These are phyloP conservation scores for Helarctos malayanus DNA, from an alignment of 2,797 vertebrate genomes.

Conservation along the genomic window DNA sequence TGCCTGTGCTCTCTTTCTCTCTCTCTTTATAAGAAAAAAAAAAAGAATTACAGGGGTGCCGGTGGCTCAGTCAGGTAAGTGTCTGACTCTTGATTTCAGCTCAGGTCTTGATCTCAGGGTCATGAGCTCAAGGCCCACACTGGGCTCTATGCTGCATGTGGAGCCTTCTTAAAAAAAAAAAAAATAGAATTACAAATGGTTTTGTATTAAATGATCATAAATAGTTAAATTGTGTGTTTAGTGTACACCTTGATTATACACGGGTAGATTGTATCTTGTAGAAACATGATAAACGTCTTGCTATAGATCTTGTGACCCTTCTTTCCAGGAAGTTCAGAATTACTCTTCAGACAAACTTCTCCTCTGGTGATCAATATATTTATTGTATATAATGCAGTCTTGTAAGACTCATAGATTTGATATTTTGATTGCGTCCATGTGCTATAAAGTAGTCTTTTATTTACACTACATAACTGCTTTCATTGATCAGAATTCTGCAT, in stretches of 20 bases:
- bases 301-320: constrained; percentile 7
- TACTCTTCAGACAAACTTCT: constrained; percentile 63
- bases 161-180: not conserved
- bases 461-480: constrained; percentile 51
- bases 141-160: not conserved
- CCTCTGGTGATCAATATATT: not conserved
- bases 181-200: constrained; percentile 51
- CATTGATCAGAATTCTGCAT: constrained; percentile 58
- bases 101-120: not conserved
- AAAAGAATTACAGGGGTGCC: not conserved
- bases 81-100: not conserved
- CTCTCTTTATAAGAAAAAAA: not conserved
- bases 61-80: not conserved
- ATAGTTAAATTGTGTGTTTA: constrained; percentile 27
- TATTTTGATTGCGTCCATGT: constrained; percentile 33
- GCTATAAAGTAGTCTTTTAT: constrained; percentile 65
- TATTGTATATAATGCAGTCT: constrained; percentile 35
- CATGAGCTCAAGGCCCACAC: not conserved
- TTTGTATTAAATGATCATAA: constrained; percentile 55
- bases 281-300: constrained; percentile 21
- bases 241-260: not conserved
- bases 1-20: not conserved
- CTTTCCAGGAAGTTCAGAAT: constrained; percentile 59
- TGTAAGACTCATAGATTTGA: constrained; percentile 58
- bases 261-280: not conserved